These are phyloP conservation scores for Eurytoma adleriae DNA, from an alignment of 2,888 invertebrate genomes.

Conservation along the genomic window DNA sequence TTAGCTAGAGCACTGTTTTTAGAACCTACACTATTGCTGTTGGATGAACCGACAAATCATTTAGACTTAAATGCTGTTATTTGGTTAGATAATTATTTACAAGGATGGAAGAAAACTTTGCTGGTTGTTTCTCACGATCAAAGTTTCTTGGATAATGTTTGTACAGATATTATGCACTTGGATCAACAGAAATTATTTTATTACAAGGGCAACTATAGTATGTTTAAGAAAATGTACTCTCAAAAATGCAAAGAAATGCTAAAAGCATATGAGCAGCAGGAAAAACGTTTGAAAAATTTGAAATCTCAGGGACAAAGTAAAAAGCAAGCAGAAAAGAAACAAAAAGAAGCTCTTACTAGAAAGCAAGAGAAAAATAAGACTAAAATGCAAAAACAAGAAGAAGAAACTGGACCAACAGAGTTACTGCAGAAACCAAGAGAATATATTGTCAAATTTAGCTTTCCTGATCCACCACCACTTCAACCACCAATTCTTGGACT, in stretches of 20 bases:
- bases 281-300: slow-evolving; percentile 95
- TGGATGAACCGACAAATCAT: slow-evolving; percentile 99
- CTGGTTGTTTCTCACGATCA: slow-evolving; percentile 99
- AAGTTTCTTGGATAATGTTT: slow-evolving; percentile 99
- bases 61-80: slow-evolving; percentile 99
- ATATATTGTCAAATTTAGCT: slow-evolving; percentile 97
- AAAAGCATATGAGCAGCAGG: slow-evolving; percentile 99
- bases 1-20: slow-evolving; percentile 96
- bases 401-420: slow-evolving; percentile 88
- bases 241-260: slow-evolving; percentile 97
- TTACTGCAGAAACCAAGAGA: slow-evolving; percentile 94
- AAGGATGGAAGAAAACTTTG: slow-evolving; percentile 99
- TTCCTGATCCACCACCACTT: slow-evolving; percentile 97
- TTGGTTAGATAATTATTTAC: slow-evolving; percentile 99
- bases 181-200: slow-evolving; percentile 96
- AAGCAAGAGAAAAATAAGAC: slow-evolving; percentile 95
- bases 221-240: slow-evolving; percentile 99
- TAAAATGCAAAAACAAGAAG: slow-evolving; percentile 87
- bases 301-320: slow-evolving; percentile 97
- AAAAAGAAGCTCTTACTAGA: slow-evolving; percentile 92
- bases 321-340: slow-evolving; percentile 97
- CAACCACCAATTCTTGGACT: slow-evolving; percentile 98
- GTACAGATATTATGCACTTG: slow-evolving; percentile 98
- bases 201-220: slow-evolving; percentile 98
- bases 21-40: slow-evolving; percentile 96